phyloP scores from a whole-genome alignment of 64 coral and sea anemone genomes.

The Montipora sp. region DNA sequence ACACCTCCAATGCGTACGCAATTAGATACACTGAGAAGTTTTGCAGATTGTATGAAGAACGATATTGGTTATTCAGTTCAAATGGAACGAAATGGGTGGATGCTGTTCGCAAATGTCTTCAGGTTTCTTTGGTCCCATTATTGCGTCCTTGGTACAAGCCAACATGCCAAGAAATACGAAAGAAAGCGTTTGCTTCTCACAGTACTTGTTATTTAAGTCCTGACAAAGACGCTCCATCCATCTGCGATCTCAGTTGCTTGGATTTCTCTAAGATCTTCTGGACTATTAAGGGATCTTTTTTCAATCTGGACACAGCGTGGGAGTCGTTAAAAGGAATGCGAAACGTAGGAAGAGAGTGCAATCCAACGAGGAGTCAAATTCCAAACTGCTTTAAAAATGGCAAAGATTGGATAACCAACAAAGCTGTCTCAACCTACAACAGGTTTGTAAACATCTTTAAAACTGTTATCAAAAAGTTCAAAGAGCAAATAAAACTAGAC shows the following conservation, averaged over 20 bases:
- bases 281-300: constrained; percentile 37
- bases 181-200: constrained; percentile 45
- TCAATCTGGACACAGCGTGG: constrained; percentile 20
- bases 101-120: constrained; percentile 55
- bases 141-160: constrained; percentile 43
- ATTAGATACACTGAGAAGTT: constrained; percentile 52
- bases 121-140: constrained; percentile 56
- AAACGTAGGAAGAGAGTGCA: constrained; percentile 13
- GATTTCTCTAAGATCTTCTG: constrained; percentile 61
- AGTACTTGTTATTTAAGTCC: constrained; percentile 56
- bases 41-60: constrained; percentile 23
- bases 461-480: not conserved
- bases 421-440: not conserved
- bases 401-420: not conserved
- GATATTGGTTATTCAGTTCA: not conserved
- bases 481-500: not conserved
- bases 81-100: constrained; percentile 35
- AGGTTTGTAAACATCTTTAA: too few relatives aligned
- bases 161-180: constrained; percentile 45
- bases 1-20: constrained; percentile 21
- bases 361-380: not conserved
- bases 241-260: constrained; percentile 55
- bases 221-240: constrained; percentile 9
- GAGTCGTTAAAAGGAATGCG: constrained; percentile 51
- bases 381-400: not conserved